Base-by-base conservation (phyloP, 2,888 invertebrate species). In the Andricus quercusramuli region DNA sequence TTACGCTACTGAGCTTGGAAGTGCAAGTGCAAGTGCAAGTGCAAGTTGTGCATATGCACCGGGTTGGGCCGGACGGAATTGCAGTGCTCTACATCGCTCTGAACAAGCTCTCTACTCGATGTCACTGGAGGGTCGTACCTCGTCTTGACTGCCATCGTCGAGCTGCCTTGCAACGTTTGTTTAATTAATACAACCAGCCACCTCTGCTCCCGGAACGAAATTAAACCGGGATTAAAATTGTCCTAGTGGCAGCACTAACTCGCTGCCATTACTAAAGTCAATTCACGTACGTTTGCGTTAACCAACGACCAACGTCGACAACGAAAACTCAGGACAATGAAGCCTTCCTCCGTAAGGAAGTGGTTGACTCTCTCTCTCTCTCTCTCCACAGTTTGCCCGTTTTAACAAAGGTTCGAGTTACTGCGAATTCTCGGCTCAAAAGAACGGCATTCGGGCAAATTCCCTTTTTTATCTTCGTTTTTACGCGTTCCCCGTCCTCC, bases 181-280 rank as follows among this genome's bases (percentile, higher is more conserved):
- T 86, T 88, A 86, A 87, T 86, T 86, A 86, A 86, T 82, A 77
- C 74, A 65, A 64, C 70, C n/a, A 59, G 68, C 41, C 70, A 62
- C 67, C 78, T 51, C 44, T 32, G 51, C 32, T 44, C 67, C 70
- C 17, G 62, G 68, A 68, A 78, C 59, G 64, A 78, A 79, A 81
- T 83, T 83, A 79, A 79, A 79, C 80, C 29, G n/a, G 70, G 66
- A 78, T 81, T 79, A 78, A 81, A 81, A 78, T 62, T 76, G 74
- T 78, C 79, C 29, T 22, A 62, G 51, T 44, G 70, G 41, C 64
- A 64, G n/a, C 65, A 47, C 67, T 64, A 47, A 56, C 29, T 59
- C 65, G 68, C 76, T 32, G 77, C 56, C 44, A 82, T 80, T 82
- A 80, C 77, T 80, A 41, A 82, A 80, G 78, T 20, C 68, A 70